Percentiles rank a stretch among this genome's conserved stretches.
phyloP scores from a whole-genome alignment of 2,797 vertebrate genomes.

The Enteromius fasciolatus region DNA sequence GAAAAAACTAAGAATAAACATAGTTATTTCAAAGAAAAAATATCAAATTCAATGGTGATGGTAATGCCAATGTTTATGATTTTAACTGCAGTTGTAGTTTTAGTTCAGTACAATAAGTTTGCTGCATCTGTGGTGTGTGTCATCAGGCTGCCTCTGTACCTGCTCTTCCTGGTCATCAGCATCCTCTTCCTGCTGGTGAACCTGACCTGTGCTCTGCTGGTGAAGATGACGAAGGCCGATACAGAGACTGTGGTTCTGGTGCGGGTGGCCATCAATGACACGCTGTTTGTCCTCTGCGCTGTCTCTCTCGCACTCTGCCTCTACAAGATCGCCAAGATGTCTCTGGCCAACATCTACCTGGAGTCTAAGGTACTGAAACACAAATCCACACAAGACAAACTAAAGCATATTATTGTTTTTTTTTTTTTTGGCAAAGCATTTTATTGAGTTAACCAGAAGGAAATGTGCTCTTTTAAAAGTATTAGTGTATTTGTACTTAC shows the following conservation, averaged over 20 bases:
- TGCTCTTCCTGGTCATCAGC: constrained; percentile 88
- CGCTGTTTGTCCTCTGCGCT: constrained; percentile 91
- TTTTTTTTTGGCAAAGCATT: not conserved
- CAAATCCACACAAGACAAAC: not conserved
- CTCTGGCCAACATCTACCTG: constrained; percentile 95
- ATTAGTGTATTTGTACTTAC: not conserved
- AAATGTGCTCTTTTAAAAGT: not conserved
- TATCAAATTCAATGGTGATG: not conserved
- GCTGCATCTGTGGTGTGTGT: not conserved
- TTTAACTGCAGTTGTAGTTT: too few species aligned
- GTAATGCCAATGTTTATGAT: too few species aligned
- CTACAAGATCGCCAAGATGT: constrained; percentile 98
- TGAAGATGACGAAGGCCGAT: constrained; percentile 86
- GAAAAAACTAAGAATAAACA: too few species aligned
- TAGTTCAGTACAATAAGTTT: too few species aligned
- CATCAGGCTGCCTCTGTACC: constrained; percentile 80
- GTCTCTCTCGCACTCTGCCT: constrained; percentile 92
- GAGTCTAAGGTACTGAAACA: constrained; percentile 87
- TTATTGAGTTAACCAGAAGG: not conserved
- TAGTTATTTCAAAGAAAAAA: too few species aligned
- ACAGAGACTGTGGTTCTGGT: constrained; percentile 87
- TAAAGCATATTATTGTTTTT: not conserved
- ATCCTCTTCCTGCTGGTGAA: constrained; percentile 93
- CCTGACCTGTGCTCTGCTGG: constrained; percentile 90
- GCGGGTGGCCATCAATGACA: constrained; percentile 93